Conservation (phyloP, 2,888 invertebrate species). For the Tholera decimalis region DNA sequence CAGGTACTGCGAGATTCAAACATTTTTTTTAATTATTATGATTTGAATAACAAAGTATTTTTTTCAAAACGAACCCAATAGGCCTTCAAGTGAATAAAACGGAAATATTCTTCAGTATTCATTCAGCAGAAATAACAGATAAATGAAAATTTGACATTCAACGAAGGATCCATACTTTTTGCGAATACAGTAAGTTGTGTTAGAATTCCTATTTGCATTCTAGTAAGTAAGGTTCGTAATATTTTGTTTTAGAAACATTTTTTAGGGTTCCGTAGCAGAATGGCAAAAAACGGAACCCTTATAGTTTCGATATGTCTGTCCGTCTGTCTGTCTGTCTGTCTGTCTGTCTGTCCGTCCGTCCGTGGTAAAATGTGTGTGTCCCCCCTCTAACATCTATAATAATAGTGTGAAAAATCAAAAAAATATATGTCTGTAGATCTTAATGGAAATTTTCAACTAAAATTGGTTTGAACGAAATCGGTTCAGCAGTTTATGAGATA, state of each 20-base stretch:
- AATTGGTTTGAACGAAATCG: too few species aligned
- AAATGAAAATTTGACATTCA: slow-evolving; percentile 21
- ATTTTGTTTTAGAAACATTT: neutral
- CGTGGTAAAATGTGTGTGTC: too few species aligned
- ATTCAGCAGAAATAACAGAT: slow-evolving; percentile 24
- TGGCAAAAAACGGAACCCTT: too few species aligned
- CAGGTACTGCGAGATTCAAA: neutral
- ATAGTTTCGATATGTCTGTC: too few species aligned
- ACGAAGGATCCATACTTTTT: slow-evolving; percentile 8
- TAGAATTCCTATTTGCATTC: slow-evolving; percentile 30
- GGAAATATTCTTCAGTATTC: slow-evolving; percentile 34
- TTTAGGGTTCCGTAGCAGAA: too few species aligned
- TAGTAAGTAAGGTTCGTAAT: slow-evolving; percentile 31
- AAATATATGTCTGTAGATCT: too few species aligned
- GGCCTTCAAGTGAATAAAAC: slow-evolving; percentile 14
- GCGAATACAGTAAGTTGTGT: slow-evolving; percentile 22
- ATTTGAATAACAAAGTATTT: neutral
- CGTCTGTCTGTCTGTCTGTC: too few species aligned
- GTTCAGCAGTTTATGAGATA: too few species aligned
- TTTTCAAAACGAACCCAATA: slow-evolving; percentile 22
- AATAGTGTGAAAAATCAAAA: too few species aligned
- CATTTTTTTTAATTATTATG: neutral
- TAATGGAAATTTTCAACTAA: too few species aligned
- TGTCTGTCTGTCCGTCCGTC: too few species aligned
- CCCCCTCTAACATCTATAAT: too few species aligned